These are phyloP conservation scores for Ginglymostoma cirratum DNA, from an alignment of 2,113 vertebrate genomes.

Conservation along the genomic window DNA sequence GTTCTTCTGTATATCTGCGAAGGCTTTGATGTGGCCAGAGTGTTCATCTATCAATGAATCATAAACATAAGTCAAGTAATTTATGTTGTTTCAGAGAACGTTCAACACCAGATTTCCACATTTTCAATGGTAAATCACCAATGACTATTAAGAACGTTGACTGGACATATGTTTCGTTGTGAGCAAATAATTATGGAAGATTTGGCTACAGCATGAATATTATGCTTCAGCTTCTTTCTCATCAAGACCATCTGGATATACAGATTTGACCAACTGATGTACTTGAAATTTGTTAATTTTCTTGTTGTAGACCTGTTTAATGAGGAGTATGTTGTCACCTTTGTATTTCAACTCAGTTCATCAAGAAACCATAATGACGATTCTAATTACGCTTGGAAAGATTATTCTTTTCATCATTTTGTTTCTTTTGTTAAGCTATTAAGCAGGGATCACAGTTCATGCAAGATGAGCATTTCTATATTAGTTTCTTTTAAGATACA, in stretches of 20 bases:
- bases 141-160: background rate
- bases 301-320: background rate
- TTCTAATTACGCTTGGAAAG: background rate
- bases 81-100: background rate
- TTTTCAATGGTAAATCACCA: background rate
- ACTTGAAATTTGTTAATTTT: background rate
- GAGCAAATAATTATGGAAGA: background rate
- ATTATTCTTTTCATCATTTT: slow-evolving; percentile 29
- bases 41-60: background rate
- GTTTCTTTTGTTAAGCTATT: background rate
- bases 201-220: background rate
- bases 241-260: background rate
- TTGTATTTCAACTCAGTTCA: background rate
- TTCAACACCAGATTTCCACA: background rate
- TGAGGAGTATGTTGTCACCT: background rate
- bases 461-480: background rate
- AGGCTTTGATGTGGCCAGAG: background rate
- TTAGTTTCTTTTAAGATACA: no score
- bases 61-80: background rate
- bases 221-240: background rate
- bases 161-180: background rate
- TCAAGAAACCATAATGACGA: slow-evolving; percentile 10
- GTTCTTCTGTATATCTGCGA: background rate
- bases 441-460: background rate
- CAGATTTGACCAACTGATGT: background rate